Percentiles rank a stretch among this genome's conserved stretches.
Conservation (phyloP, 23 tunicate genomes). For the Halocynthia roretzi region DNA sequence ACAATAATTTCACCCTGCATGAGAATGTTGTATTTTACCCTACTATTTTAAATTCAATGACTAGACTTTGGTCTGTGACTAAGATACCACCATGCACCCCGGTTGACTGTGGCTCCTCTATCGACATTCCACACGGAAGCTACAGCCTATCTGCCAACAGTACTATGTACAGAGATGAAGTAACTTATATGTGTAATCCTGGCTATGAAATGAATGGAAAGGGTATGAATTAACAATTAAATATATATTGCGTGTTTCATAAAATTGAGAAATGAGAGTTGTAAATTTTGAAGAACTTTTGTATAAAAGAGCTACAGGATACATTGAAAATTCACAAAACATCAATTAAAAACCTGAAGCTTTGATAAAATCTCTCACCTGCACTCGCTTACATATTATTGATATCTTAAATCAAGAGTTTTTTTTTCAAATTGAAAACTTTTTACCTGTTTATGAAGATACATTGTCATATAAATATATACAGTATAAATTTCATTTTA, state of each 20-base stretch:
- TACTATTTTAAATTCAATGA: background rate
- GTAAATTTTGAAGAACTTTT: no score
- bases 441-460: background rate
- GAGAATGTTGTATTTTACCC: background rate
- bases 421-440: no score
- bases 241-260: background rate
- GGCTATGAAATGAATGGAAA: constrained; percentile 67
- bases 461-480: background rate
- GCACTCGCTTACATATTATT: no score
- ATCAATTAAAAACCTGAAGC: no score
- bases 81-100: constrained; percentile 37
- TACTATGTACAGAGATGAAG: constrained; percentile 55
- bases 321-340: no score
- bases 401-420: no score
- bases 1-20: background rate
- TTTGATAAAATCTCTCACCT: no score
- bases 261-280: no score
- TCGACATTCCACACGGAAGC: constrained; percentile 16
- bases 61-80: constrained; percentile 12
- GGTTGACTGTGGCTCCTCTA: constrained; percentile 48
- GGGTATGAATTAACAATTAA: background rate
- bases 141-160: background rate
- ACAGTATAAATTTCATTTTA: no score
- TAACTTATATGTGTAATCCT: constrained; percentile 51
- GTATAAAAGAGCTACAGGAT: no score